Evolutionary conservation across 2,113 vertebrate genomes (phyloP), one percentile per base, ranked within the genome.

Genomic region (Morphnarchus princeps): DNA sequence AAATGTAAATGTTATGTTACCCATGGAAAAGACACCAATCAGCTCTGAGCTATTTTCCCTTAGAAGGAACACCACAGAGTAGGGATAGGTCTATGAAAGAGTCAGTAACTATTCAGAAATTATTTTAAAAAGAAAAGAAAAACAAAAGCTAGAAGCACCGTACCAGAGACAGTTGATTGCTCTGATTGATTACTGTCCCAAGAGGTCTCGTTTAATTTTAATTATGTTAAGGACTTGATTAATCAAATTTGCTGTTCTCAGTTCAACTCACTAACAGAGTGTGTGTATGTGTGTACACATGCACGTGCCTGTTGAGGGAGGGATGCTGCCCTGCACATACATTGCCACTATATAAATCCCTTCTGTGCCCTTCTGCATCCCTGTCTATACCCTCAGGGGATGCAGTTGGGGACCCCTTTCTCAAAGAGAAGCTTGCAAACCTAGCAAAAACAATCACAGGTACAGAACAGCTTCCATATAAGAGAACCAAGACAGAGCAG

Each of bases 221-320:
- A 63, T 90, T 87, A 84, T 40, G 25, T 67, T 36, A 91, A 91
- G 61, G 70, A 66, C 58, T 25, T 54, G 87, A 82, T 89, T 63
- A 95, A 91, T 93, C 67, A 36, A 22, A 86, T 89, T 58, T 63
- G 28, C 83, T 91, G 47, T 63, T 89, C 71, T 70, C 66, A 10
- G 21, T 43, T 57, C 74, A 36, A 9, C 74, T 69, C 55, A 25
- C 4, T 22, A 59, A 49, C 22, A 25, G 26, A 26, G 52, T 3
- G 31, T 21, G 29, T 10, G 6, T 26, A 6, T 6, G 10, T 42
- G 26, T 15, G 10, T 29, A 19, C 19, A 40, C 21, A 7, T 0
- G 0, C 79, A 74, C 0, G 1, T 49, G 70, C 40, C 34, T 43
- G 20, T 5, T 13, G 66, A 79, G 31, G 45, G 28, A 70, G 26